These are phyloP conservation scores for Rhinatrema bivittatum DNA, from an alignment of 2,797 vertebrate species.

Conservation along the genomic window DNA sequence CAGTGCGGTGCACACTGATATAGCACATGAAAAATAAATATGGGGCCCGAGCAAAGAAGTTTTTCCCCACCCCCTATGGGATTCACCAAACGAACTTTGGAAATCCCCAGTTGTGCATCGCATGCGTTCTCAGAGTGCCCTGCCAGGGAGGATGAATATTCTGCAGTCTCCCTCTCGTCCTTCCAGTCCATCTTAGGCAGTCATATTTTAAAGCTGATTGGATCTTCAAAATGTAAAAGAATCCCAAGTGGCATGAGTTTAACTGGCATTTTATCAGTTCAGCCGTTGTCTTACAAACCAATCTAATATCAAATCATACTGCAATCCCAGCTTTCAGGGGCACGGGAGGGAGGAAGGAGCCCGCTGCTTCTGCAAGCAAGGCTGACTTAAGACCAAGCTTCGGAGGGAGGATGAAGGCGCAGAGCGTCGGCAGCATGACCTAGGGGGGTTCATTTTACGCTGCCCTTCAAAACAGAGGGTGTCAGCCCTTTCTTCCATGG, in stretches of 20 bases:
- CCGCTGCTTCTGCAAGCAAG: background rate
- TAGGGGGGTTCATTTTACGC: no score
- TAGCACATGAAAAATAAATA: no score
- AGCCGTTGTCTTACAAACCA: constrained; percentile 33
- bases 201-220: constrained; percentile 52
- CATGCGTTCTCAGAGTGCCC: background rate
- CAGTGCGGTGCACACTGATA: no score
- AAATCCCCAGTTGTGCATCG: background rate
- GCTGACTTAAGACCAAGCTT: constrained; percentile 5
- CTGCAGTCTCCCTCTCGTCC: no score
- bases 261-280: constrained; percentile 43
- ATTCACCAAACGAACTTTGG: constrained; percentile 1
- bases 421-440: no score
- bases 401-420: constrained; percentile 25
- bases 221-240: constrained; percentile 48
- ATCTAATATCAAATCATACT: constrained; percentile 25
- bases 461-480: no score
- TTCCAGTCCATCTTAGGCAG: constrained; percentile 18
- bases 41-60: background rate
- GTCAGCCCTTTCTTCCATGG: background rate
- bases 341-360: background rate
- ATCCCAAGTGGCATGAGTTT: constrained; percentile 35
- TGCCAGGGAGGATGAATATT: no score
- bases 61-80: background rate
- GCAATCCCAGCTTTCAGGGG: constrained; percentile 2